A percentile compares a stretch with the other conserved stretches of the same genome.
Conservation (phyloP, 1,140 invertebrate species). For the Aphelenchoides besseyi region DNA sequence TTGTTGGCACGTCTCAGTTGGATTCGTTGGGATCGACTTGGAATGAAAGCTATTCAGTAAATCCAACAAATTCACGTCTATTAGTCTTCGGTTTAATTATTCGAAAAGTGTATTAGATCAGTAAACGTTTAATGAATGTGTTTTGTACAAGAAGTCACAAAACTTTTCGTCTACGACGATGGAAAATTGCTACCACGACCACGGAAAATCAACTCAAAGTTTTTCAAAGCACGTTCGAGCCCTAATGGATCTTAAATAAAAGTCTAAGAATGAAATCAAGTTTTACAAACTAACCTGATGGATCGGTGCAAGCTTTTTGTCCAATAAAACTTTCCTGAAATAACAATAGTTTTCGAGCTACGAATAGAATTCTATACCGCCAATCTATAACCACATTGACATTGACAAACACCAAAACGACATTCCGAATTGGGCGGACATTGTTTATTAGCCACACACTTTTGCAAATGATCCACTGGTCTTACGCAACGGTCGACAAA, state of each 20-base stretch:
- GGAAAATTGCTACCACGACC: slow-evolving; percentile 2
- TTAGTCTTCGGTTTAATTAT: too few relatives aligned
- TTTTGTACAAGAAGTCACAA: slow-evolving; percentile 3
- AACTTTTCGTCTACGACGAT: too few relatives aligned
- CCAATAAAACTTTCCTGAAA: slow-evolving; percentile 43
- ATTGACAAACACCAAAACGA: slow-evolving; percentile 61
- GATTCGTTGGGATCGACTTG: slow-evolving; percentile 98
- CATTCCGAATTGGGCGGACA: slow-evolving; percentile 55
- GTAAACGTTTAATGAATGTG: too few relatives aligned
- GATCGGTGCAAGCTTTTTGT: slow-evolving; percentile 46
- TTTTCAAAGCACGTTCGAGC: slow-evolving; percentile 43
- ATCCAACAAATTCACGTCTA: too few relatives aligned
- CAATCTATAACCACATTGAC: slow-evolving; percentile 53
- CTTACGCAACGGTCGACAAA: slow-evolving; percentile 53
- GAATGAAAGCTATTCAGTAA: slow-evolving; percentile 80
- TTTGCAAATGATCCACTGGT: slow-evolving; percentile 35
- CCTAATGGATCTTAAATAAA: slow-evolving; percentile 58
- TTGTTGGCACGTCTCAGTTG: slow-evolving; percentile 90
- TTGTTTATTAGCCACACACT: slow-evolving; percentile 54
- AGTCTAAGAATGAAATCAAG: too few relatives aligned
- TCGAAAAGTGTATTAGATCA: neutral
- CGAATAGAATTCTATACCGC: slow-evolving; percentile 35
- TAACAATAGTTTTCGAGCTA: neutral
- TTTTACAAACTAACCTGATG: too few relatives aligned
- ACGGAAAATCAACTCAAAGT: slow-evolving; percentile 48